These are phyloP conservation scores for Paralinhomoeus sp. DNA, from an alignment of 2,888 invertebrate genomes.

Conservation along the genomic window DNA sequence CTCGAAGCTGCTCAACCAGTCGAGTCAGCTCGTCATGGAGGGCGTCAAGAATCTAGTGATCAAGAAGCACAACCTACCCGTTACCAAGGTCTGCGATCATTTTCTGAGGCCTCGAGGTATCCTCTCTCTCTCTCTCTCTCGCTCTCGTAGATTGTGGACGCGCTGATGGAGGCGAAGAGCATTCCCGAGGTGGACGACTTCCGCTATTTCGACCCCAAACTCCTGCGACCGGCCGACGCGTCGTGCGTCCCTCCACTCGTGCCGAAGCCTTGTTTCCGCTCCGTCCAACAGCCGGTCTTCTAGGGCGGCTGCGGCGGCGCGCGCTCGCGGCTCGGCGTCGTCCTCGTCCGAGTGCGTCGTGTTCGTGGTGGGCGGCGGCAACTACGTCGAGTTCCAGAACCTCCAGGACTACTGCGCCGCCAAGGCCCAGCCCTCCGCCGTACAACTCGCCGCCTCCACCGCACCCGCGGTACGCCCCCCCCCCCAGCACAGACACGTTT, in stretches of 20 bases:
- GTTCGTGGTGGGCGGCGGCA: conserved; percentile 41
- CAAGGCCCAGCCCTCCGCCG: too few relatives aligned
- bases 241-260: too few relatives aligned
- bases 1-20: conserved; percentile 82
- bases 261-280: conserved; percentile 1
- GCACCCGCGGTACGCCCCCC: too few relatives aligned
- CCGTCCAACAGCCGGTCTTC: conserved; percentile 9
- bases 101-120: too few relatives aligned
- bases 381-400: conserved; percentile 98
- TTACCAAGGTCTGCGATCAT: conserved; percentile 28
- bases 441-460: background rate
- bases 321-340: too few relatives aligned
- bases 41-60: conserved; percentile 66
- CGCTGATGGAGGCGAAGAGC: conserved; percentile 54
- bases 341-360: conserved; percentile 27
- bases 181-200: conserved; percentile 60
- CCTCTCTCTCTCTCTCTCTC: too few relatives aligned
- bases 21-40: conserved; percentile 96
- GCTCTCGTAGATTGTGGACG: conserved; percentile 65
- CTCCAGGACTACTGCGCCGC: conserved; percentile 53
- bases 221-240: conserved; percentile 39
- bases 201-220: conserved; percentile 80
- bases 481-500: too few relatives aligned
- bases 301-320: conserved; percentile 13
- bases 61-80: conserved; percentile 48